phyloP scores from a whole-genome alignment of 1,140 invertebrate species.

The Pogonus chalceus region DNA sequence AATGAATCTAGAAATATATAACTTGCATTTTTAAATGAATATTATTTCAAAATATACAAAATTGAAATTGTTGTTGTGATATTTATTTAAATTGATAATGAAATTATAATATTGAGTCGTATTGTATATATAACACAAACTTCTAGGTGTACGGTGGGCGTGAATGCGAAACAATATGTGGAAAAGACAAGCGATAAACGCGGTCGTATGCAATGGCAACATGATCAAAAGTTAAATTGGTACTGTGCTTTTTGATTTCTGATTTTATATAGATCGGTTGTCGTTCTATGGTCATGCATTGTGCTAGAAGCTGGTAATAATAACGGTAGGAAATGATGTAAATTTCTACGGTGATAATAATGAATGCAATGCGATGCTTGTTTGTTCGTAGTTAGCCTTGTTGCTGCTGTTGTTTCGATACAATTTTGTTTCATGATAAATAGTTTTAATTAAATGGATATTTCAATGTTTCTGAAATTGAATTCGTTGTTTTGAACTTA shows the following conservation, averaged over 20 bases:
- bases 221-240: constrained; percentile 4
- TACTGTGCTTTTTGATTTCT: neutral
- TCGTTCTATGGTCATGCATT: neutral
- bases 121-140: neutral
- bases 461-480: too few species aligned
- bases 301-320: neutral
- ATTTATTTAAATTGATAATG: too few species aligned
- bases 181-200: neutral
- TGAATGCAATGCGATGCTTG: neutral
- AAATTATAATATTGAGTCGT: too few species aligned
- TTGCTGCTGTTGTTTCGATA: neutral
- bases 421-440: neutral
- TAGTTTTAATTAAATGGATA: neutral
- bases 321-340: neutral
- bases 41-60: too few species aligned
- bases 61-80: too few species aligned
- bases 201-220: neutral
- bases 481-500: too few species aligned
- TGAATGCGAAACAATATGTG: neutral
- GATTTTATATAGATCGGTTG: neutral
- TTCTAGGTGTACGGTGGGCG: neutral
- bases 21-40: too few species aligned
- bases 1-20: too few species aligned
- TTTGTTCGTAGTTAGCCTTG: neutral
- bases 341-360: neutral